Percentiles rank a stretch among this genome's conserved stretches.
Evolutionary conservation across 1,140 invertebrate species (phyloP).

Genomic region (Patella vulgata): DNA sequence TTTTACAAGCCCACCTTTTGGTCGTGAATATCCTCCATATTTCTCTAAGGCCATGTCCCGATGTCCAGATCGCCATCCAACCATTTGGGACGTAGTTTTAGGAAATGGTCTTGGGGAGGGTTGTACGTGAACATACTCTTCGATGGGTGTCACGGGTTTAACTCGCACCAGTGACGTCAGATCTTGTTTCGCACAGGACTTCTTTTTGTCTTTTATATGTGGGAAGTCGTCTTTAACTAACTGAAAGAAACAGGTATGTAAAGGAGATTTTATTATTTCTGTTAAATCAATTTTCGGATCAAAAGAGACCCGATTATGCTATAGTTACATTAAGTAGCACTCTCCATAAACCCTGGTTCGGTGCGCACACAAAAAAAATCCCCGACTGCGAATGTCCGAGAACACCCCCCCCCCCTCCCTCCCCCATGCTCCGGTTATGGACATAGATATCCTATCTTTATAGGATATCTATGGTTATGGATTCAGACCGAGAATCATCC

Average conservation of each 20-base stretch:
- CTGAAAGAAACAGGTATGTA: constrained; percentile 38
- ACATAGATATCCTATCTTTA: too few species aligned
- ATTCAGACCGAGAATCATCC: too few species aligned
- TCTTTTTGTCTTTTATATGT: constrained; percentile 31
- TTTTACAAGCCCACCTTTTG: constrained; percentile 58
- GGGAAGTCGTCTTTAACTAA: constrained; percentile 53
- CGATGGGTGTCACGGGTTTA: constrained; percentile 58
- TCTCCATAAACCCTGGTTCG: too few species aligned
- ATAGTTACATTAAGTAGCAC: too few species aligned
- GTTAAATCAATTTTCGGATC: too few species aligned
- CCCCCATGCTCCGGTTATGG: too few species aligned
- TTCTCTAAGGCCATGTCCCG: constrained; percentile 48
- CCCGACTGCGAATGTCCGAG: too few species aligned
- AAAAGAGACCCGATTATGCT: too few species aligned
- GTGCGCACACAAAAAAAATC: too few species aligned
- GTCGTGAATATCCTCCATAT: constrained; percentile 59
- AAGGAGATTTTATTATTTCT: too few species aligned
- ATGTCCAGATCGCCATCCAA: constrained; percentile 60
- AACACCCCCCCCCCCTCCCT: too few species aligned
- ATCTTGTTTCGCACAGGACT: constrained; percentile 20
- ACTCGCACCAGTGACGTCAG: constrained; percentile 41
- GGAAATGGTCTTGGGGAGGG: constrained; percentile 60
- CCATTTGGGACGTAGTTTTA: constrained; percentile 55
- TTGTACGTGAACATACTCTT: constrained; percentile 58
- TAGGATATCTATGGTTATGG: too few species aligned